Evolutionary conservation across 2,888 invertebrate genomes (phyloP), one percentile per base, ranked within the genome.

Genomic region (Dryococelus australis): DNA sequence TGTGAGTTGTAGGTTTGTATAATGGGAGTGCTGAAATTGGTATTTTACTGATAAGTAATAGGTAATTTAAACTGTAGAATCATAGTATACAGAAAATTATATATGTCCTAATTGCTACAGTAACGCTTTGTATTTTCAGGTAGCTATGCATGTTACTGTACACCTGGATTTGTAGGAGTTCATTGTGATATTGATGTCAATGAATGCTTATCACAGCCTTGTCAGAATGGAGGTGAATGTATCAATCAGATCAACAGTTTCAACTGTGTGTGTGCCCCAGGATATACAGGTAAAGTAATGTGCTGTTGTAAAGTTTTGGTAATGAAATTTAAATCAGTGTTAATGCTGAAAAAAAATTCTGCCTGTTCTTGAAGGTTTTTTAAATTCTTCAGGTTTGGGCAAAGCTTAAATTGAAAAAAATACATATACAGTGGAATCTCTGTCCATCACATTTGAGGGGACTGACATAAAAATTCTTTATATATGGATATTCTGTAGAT

Each of bases 141-240:
- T 84, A 95, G 96, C 88, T 98, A 96, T 92, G 95, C 96, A 91
- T 98, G 98, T 92, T 96, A 96, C 91, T 98, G 98, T 92, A 95
- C 94, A 86, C 97, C 97, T n/a, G 98, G 98, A 4, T 98, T 95
- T 92, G 97, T 97, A 24, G 98, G 98, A 27, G 94, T 95, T 90
- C 95, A 95, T 89, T 98, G 98, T 92, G 96, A 97, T 91, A 94
- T 96, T 87, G 97, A 98, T 92, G 96, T 98, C 90, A 96, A 98
- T 92, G 98, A 98, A 92, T 98, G 98, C 91, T 94, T 98, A 24
- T 96, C 97, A 47, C 94, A 95, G 88, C 98, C 98, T 0, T 98
- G 98, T 91, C 94, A 95, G 90, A 97, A 98, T 92, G 96, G 96
- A 90, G 97, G 96, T 65, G 95, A 96, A 0, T 98, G 98, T 91